Percentiles rank a stretch among this genome's conserved stretches.
phyloP scores from a whole-genome alignment of 2,113 vertebrate species.

The Hirundichthys speculiger region DNA sequence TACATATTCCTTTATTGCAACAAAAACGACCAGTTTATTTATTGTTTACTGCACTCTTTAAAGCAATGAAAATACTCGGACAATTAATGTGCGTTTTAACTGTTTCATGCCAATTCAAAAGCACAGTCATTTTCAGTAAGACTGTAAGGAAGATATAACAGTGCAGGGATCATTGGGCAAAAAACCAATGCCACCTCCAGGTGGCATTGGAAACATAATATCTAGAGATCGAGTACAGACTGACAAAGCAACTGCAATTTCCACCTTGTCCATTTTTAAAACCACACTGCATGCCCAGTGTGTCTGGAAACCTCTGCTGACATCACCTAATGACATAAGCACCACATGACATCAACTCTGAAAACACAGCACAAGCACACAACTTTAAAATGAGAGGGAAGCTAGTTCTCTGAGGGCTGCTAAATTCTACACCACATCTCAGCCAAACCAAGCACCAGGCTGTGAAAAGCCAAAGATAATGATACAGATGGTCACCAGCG shows the following conservation, averaged over 20 bases:
- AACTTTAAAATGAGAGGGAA: slow-evolving; percentile 53
- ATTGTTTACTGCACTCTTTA: too few species aligned
- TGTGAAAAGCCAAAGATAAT: slow-evolving; percentile 75
- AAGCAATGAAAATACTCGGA: background rate
- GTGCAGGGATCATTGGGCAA: too few species aligned
- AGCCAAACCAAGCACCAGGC: slow-evolving; percentile 68
- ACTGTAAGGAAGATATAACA: too few species aligned
- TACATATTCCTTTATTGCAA: too few species aligned
- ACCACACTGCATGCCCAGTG: background rate
- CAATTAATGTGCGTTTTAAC: too few species aligned
- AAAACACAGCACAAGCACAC: slow-evolving; percentile 37
- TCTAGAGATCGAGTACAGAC: too few species aligned
- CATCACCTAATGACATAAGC: slow-evolving; percentile 53
- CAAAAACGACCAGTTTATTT: too few species aligned
- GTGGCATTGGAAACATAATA: too few species aligned
- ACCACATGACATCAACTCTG: slow-evolving; percentile 57
- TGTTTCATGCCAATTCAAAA: too few species aligned
- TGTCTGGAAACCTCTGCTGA: slow-evolving; percentile 41
- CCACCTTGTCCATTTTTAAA: slow-evolving; percentile 25
- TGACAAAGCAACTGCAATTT: slow-evolving; percentile 36
- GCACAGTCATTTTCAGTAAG: too few species aligned
- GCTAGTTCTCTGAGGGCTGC: slow-evolving; percentile 63
- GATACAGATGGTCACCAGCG: slow-evolving; percentile 42
- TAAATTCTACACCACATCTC: slow-evolving; percentile 75
- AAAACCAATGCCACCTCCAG: background rate